phyloP scores from a whole-genome alignment of 2,113 vertebrate species.

The Dryoscopus gambensis region DNA sequence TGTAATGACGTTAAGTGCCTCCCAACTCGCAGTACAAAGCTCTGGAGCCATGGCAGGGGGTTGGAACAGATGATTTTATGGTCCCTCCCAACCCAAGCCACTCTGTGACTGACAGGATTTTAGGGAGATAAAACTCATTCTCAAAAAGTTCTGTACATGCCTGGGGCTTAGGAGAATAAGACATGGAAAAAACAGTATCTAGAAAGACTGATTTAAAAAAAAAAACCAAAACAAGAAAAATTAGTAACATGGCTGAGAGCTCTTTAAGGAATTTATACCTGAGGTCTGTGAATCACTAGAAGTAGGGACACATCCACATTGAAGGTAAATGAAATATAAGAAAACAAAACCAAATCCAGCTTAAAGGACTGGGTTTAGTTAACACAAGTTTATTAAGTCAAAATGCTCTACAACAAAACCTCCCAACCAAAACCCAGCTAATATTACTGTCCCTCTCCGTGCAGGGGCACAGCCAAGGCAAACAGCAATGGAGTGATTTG shows the following conservation, averaged over 20 bases:
- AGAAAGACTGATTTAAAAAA: neutral
- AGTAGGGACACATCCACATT: neutral
- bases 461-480: neutral
- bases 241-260: neutral
- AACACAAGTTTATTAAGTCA: neutral
- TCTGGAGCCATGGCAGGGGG: neutral
- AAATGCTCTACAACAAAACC: neutral
- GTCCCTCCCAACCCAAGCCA: neutral
- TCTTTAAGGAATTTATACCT: neutral
- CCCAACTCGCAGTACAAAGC: neutral
- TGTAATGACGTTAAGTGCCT: neutral
- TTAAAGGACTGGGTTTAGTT: neutral
- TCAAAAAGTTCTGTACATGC: neutral
- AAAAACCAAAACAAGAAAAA: neutral
- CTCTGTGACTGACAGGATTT: neutral
- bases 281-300: neutral
- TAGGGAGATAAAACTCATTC: neutral
- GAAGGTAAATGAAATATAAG: neutral
- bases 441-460: rapidly evolving
- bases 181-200: rapidly evolving
- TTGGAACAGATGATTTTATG: neutral
- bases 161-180: neutral
- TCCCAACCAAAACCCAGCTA: neutral
- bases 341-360: neutral
- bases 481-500: neutral